Percentiles rank a stretch among this genome's conserved stretches.
These are phyloP conservation scores for Sternarchorhynchus goeldii DNA, from an alignment of 2,797 vertebrate species.

Conservation along the genomic window DNA sequence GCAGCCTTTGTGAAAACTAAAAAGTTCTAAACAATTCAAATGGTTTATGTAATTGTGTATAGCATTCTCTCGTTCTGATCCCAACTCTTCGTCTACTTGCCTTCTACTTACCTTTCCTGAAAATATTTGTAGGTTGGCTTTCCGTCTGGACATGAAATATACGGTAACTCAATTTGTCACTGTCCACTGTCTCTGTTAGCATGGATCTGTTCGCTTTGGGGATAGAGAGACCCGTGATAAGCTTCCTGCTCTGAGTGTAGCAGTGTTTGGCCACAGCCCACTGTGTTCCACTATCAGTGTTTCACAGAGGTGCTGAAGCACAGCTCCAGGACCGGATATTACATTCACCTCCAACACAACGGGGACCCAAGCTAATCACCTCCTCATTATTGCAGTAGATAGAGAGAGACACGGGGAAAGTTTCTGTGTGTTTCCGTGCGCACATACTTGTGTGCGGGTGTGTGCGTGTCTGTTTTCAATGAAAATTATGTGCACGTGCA, in stretches of 20 bases:
- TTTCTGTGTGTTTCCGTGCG: constrained; percentile 27
- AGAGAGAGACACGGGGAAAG: constrained; percentile 21
- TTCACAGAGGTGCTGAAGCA: constrained; percentile 38
- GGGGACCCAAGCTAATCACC: constrained; percentile 47
- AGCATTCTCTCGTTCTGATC: not conserved
- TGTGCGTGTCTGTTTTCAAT: constrained; percentile 37
- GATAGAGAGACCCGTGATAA: not conserved
- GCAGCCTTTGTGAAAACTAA: constrained; percentile 5
- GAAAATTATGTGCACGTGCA: constrained; percentile 11
- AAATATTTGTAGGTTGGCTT: not conserved
- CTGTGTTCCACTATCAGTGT: constrained; percentile 44
- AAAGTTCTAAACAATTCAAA: constrained; percentile 6
- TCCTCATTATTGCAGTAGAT: constrained; percentile 49
- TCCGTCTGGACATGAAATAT: not conserved
- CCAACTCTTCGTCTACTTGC: not conserved
- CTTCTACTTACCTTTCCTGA: not conserved
- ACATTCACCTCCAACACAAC: constrained; percentile 47
- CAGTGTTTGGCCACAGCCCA: constrained; percentile 42
- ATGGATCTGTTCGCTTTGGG: not conserved
- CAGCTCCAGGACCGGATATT: constrained; percentile 45
- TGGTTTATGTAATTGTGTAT: not conserved
- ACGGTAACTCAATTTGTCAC: not conserved
- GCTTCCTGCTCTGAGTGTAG: constrained; percentile 9
- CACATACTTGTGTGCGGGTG: not conserved
- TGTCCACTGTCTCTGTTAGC: not conserved